Evolutionary conservation across 2,797 vertebrate species (phyloP).

Genomic region (Monodelphis domestica): DNA sequence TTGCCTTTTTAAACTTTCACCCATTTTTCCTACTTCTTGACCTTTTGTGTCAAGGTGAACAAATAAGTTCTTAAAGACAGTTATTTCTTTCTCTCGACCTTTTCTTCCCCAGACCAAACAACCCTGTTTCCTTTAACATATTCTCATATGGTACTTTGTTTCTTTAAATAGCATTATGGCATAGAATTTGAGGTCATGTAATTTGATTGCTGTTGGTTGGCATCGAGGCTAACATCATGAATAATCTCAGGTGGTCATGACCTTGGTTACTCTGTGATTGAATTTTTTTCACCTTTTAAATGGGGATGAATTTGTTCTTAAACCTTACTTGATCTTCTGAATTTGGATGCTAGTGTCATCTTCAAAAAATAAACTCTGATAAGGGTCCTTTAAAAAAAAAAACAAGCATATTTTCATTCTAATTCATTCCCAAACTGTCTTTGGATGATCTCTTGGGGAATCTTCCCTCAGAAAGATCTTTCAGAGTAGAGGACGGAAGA

Average conservation of each 20-base stretch:
- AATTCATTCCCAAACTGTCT: neutral
- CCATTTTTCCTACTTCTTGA: neutral
- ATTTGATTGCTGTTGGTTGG: neutral
- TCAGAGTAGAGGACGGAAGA: neutral
- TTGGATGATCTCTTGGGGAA: neutral
- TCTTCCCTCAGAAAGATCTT: neutral
- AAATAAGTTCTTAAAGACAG: neutral
- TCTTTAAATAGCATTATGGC: neutral
- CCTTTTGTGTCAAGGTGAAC: neutral
- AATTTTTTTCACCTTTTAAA: neutral
- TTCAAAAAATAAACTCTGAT: no score
- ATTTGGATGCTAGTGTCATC: neutral
- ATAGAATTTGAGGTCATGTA: neutral
- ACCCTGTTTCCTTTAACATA: neutral
- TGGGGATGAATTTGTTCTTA: neutral
- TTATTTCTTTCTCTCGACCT: neutral
- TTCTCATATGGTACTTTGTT: neutral
- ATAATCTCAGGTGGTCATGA: neutral
- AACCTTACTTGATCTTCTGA: neutral
- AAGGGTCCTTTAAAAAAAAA: neutral
- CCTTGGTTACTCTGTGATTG: neutral
- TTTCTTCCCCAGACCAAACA: neutral
- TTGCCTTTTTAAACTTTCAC: neutral
- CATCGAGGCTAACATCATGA: neutral
- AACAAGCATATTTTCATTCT: neutral